Evolutionary conservation across 2,113 vertebrate species (phyloP).

Genomic region (Rhinichthys klamathensis): DNA sequence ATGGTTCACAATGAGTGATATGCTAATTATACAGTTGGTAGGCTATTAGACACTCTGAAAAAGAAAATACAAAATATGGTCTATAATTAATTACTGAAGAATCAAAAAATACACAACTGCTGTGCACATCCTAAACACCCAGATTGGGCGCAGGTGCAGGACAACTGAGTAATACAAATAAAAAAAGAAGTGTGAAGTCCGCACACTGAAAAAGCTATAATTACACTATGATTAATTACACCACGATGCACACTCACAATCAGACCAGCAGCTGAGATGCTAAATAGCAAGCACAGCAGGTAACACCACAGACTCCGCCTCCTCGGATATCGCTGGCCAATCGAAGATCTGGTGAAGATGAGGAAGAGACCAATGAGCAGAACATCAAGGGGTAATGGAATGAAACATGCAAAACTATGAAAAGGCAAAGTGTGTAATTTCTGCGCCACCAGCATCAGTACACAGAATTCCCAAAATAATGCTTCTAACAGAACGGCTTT

Average conservation of each 20-base stretch:
- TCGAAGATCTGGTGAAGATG: slow-evolving; percentile 80
- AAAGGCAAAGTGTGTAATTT: neutral
- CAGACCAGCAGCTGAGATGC: slow-evolving; percentile 83
- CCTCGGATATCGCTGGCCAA: slow-evolving; percentile 88
- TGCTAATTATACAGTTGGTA: neutral
- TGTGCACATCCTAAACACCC: too few species aligned
- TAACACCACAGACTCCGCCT: slow-evolving; percentile 90
- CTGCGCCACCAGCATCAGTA: neutral
- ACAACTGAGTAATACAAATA: too few species aligned
- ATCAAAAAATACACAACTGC: too few species aligned
- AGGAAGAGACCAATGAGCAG: neutral
- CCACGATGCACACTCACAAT: slow-evolving; percentile 78
- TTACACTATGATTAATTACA: neutral
- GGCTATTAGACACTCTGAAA: too few species aligned
- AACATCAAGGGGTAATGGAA: neutral
- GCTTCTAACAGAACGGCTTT: too few species aligned
- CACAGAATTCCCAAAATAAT: neutral
- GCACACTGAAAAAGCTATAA: too few species aligned
- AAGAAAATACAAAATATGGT: neutral
- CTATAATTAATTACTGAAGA: neutral
- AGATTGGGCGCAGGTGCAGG: too few species aligned
- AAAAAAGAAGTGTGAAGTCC: too few species aligned
- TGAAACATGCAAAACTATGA: neutral
- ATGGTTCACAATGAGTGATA: neutral
- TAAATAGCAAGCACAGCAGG: slow-evolving; percentile 86